Evolutionary conservation across 92 coral and sea anemone species (phyloP), one percentile per base, ranked within the genome.

Genomic region (Phenganax subtilis): DNA sequence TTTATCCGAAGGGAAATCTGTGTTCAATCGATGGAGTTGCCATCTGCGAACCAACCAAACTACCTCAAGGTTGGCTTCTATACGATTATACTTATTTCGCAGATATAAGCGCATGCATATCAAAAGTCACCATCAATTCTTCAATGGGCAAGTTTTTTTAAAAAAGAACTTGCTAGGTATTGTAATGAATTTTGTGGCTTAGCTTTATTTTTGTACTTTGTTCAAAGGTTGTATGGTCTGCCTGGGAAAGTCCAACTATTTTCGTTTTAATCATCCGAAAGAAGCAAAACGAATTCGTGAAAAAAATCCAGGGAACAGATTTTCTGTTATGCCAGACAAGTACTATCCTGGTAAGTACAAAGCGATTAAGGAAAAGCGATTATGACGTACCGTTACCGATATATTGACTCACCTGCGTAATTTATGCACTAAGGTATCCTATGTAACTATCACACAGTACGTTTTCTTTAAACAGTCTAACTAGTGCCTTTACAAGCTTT

Each of bases 1-100:
- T 94, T 17, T 92, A 89, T 72, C 98, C 98, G 7, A 94, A 94
- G 71, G 98, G 91, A 0, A 86, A 89, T 0, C 85, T 94, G 47
- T 94, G 98, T 78, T 90, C 97, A 30, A 89, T 94, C 74, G 98
- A 94, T 76, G 98, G 98, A 3, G 93, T 94, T 51, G 92, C 97
- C 28, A 84, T 94, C 11, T 73, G 89, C 7, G 99, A 96, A 72
- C 97, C 99, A 7, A 96, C 99, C 61, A 92, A 89, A 75, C 81
- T 96, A 63, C 97, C 99, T 17, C 99, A 96, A 85, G 99, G 99
- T 96, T 73, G 28, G 86, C 16, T 37, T 37, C 47, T 37, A 37
- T 37, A 37, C 47, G 47, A 37, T 37, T 37, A 37, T 37, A 37
- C 47, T 37, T 37, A 1, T 37, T 5, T 2, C 47, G 47, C 47